Conservation (phyloP, 2,113 vertebrate species). For the Clarias magur region DNA sequence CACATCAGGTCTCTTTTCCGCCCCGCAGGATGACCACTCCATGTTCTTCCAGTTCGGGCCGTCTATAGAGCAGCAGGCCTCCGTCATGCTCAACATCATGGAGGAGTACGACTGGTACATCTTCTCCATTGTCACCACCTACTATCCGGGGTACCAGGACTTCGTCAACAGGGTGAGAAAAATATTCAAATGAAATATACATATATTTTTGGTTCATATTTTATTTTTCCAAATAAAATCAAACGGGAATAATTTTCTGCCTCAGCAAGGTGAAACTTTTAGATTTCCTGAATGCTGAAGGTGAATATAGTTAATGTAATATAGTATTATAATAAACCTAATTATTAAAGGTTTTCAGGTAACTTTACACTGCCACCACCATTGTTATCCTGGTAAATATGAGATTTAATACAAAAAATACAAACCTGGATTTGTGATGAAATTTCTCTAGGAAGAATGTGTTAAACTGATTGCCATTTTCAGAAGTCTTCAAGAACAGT, state of each 20-base stretch:
- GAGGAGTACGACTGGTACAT: slow-evolving; percentile 99
- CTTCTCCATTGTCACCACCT: slow-evolving; percentile 97
- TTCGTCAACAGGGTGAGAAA: slow-evolving; percentile 90
- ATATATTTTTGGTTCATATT: not conserved
- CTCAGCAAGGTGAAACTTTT: not conserved
- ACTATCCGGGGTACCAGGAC: slow-evolving; percentile 97
- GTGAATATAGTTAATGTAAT: not conserved
- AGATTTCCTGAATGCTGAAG: not conserved
- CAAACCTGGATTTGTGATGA: too few species aligned
- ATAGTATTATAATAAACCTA: not conserved
- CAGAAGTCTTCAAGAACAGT: too few species aligned
- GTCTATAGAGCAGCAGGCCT: slow-evolving; percentile 96
- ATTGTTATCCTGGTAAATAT: too few species aligned
- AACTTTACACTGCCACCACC: too few species aligned
- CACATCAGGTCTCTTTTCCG: slow-evolving; percentile 60
- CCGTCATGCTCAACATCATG: slow-evolving; percentile 98
- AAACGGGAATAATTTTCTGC: not conserved
- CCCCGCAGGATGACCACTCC: slow-evolving; percentile 90
- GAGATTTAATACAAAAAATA: too few species aligned
- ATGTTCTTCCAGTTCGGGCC: slow-evolving; percentile 99
- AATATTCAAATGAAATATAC: not conserved
- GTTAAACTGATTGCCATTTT: too few species aligned
- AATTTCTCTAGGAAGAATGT: too few species aligned
- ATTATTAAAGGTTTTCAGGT: too few species aligned
- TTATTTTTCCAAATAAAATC: not conserved